Evolutionary conservation across 2,888 invertebrate species (phyloP).

Genomic region (Ornithoptera alexandrae): DNA sequence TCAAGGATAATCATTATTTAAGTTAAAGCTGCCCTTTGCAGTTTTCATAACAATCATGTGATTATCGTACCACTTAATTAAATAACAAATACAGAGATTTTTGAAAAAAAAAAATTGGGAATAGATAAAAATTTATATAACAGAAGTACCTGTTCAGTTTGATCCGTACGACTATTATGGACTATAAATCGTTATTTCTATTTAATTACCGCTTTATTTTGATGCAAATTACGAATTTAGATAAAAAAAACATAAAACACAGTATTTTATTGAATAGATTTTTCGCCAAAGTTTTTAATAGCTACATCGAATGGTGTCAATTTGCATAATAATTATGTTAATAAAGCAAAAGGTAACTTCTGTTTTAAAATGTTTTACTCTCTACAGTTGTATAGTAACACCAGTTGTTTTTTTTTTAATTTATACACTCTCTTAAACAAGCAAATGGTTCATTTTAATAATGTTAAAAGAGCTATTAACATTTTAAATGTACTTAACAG

Average conservation of each 20-base stretch:
- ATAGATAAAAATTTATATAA: neutral
- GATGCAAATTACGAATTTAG: slow-evolving; percentile 10
- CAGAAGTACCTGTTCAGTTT: slow-evolving; percentile 13
- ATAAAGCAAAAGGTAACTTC: neutral
- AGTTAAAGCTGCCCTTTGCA: too few relatives aligned
- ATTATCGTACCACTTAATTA: too few relatives aligned
- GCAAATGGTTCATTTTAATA: too few relatives aligned
- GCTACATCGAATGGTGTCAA: neutral
- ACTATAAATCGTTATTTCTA: slow-evolving; percentile 20
- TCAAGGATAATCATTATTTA: too few relatives aligned
- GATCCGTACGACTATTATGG: slow-evolving; percentile 4
- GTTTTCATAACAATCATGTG: too few relatives aligned
- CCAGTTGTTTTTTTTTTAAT: neutral
- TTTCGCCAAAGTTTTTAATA: slow-evolving; percentile 8
- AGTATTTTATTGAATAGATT: slow-evolving; percentile 5
- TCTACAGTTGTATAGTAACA: neutral
- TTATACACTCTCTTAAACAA: neutral
- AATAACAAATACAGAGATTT: neutral
- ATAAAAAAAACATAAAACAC: slow-evolving; percentile 1
- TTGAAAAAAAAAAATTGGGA: neutral
- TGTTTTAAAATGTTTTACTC: neutral
- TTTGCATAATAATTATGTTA: slow-evolving; percentile 8
- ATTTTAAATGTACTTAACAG: too few relatives aligned
- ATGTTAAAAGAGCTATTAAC: too few relatives aligned
- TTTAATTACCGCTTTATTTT: slow-evolving; percentile 21